These are phyloP conservation scores for Odontamblyopus rebecca DNA, from an alignment of 2,797 vertebrate species.

Conservation along the genomic window DNA sequence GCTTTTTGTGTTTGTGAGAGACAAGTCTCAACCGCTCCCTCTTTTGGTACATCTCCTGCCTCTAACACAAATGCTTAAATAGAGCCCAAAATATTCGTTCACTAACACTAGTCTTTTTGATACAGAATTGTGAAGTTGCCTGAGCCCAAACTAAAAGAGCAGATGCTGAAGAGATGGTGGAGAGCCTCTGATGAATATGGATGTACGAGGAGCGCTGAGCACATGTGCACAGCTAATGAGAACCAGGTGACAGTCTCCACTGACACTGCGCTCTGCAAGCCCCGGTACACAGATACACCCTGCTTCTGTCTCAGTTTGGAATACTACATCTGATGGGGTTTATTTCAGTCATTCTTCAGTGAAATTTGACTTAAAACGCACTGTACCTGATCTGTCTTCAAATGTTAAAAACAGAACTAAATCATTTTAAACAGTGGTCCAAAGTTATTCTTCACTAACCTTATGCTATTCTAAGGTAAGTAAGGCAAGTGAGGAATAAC, in stretches of 20 bases:
- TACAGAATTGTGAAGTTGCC: background rate
- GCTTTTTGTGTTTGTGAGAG: no score
- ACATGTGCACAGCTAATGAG: slow-evolving; percentile 4
- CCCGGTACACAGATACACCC: background rate
- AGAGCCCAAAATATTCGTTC: background rate
- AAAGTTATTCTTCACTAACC: no score
- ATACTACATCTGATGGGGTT: no score
- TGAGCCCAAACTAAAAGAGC: background rate
- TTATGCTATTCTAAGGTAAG: no score
- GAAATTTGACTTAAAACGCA: no score
- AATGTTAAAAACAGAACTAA: no score
- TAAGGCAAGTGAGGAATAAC: no score
- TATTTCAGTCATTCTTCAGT: no score
- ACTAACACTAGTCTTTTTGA: background rate
- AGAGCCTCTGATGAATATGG: background rate
- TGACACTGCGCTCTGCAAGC: background rate
- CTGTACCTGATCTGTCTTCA: no score
- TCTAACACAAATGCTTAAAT: background rate
- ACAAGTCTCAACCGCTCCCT: background rate
- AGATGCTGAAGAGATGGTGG: background rate
- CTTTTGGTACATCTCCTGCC: background rate
- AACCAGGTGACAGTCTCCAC: background rate
- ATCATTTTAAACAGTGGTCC: no score
- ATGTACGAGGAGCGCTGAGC: background rate
- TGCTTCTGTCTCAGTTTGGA: background rate